phyloP scores from a whole-genome alignment of 2,888 invertebrate genomes.

The Melanchra persicariae region DNA sequence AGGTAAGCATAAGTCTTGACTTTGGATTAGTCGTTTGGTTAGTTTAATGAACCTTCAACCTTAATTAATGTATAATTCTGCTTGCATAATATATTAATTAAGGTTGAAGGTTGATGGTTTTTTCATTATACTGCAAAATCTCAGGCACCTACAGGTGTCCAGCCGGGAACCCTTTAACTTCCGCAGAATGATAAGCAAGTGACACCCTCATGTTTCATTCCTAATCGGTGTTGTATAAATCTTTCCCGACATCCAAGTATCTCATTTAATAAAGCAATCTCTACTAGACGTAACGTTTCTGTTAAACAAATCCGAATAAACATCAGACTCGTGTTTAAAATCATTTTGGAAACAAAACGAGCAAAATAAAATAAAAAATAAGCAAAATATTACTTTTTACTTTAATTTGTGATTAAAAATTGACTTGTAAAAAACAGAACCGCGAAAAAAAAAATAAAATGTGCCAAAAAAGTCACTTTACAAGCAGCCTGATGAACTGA shows the following conservation, averaged over 20 bases:
- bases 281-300: neutral
- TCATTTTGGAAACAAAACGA: neutral
- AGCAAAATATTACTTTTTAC: neutral
- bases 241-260: slow-evolving; percentile 20
- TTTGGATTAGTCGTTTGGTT: too few relatives aligned
- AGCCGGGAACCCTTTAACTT: slow-evolving; percentile 34
- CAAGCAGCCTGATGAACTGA: too few relatives aligned
- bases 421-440: too few relatives aligned
- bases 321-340: neutral
- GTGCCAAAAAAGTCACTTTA: too few relatives aligned
- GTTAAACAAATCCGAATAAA: slow-evolving; percentile 11
- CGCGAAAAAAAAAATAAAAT: too few relatives aligned
- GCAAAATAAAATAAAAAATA: too few relatives aligned
- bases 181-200: slow-evolving; percentile 44
- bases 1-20: too few relatives aligned
- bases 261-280: slow-evolving; percentile 46
- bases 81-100: neutral
- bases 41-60: too few relatives aligned
- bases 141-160: slow-evolving; percentile 16
- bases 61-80: too few relatives aligned
- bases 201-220: slow-evolving; percentile 47
- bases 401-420: neutral
- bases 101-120: neutral
- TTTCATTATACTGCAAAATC: slow-evolving; percentile 14
- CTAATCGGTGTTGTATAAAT: slow-evolving; percentile 54